These are phyloP conservation scores for Clistopyga incitator DNA, from an alignment of 2,888 invertebrate species.

Conservation along the genomic window DNA sequence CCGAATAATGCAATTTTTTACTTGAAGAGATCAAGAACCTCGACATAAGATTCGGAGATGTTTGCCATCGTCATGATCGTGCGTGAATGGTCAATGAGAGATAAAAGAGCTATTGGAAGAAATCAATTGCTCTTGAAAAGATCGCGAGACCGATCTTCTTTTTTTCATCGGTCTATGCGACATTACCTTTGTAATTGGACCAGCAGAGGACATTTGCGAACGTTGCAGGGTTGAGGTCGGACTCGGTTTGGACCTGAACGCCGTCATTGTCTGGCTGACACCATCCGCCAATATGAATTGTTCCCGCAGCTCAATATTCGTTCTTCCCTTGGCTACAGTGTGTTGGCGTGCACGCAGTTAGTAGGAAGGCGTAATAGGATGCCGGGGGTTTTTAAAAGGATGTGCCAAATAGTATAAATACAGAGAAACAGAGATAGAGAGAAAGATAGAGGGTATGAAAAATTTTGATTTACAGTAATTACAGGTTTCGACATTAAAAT, in stretches of 20 bases:
- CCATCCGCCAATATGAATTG: conserved; percentile 99
- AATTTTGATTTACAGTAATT: conserved; percentile 55
- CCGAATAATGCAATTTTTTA: background rate
- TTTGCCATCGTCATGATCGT: conserved; percentile 48
- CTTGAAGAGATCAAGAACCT: background rate
- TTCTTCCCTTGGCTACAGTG: conserved; percentile 98
- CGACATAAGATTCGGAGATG: background rate
- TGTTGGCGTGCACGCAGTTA: conserved; percentile 83
- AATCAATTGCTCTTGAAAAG: conserved; percentile 51
- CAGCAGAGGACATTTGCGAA: conserved; percentile 89
- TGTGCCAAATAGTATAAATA: conserved; percentile 72
- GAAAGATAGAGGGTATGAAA: conserved; percentile 50
- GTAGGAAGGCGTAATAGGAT: conserved; percentile 77
- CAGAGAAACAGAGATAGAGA: conserved; percentile 62
- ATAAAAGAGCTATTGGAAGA: conserved; percentile 35
- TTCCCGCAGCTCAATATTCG: conserved; percentile 99
- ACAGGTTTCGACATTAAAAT: conserved; percentile 58
- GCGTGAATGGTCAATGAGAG: conserved; percentile 41
- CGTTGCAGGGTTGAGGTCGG: conserved; percentile 89
- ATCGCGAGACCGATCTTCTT: conserved; percentile 45
- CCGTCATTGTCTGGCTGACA: conserved; percentile 99
- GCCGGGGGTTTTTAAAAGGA: conserved; percentile 73
- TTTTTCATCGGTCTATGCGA: conserved; percentile 56
- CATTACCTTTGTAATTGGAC: conserved; percentile 97
- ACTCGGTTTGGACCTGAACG: conserved; percentile 97